phyloP scores from a whole-genome alignment of 2,888 invertebrate genomes.

The Luperina testacea region DNA sequence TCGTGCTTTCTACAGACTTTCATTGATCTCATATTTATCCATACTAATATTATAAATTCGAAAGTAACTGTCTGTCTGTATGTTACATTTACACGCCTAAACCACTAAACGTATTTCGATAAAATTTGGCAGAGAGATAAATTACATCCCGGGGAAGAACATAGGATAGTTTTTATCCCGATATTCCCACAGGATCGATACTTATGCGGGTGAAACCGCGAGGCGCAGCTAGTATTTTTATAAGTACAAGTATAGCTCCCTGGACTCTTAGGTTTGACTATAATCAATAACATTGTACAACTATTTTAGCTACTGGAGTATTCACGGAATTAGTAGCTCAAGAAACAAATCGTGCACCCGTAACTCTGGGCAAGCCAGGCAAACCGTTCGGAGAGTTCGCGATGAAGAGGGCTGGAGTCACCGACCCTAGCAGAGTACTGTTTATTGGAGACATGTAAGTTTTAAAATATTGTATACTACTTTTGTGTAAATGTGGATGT shows the following conservation, averaged over 20 bases:
- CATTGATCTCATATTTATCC: neutral
- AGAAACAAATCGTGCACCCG: conserved; percentile 80
- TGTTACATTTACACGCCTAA: too few relatives aligned
- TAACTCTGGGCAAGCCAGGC: conserved; percentile 88
- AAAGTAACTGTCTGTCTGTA: too few relatives aligned
- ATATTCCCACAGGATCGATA: too few relatives aligned
- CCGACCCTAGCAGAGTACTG: conserved; percentile 91
- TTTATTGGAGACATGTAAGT: conserved; percentile 96
- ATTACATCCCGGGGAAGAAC: too few relatives aligned
- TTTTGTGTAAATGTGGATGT: neutral
- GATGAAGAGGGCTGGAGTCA: conserved; percentile 89
- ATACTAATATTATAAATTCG: too few relatives aligned
- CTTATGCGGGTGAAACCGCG: too few relatives aligned
- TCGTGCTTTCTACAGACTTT: too few relatives aligned
- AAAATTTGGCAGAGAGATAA: too few relatives aligned
- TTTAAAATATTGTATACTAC: neutral
- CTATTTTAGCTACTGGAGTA: conserved; percentile 72
- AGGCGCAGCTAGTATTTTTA: neutral
- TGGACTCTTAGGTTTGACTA: neutral
- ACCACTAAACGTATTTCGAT: too few relatives aligned
- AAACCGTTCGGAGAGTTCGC: conserved; percentile 84
- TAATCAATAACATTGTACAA: too few relatives aligned
- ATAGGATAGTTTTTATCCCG: too few relatives aligned
- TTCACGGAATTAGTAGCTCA: conserved; percentile 83
- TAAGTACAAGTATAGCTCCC: neutral